Base-by-base conservation (phyloP, 2,797 vertebrate species). In the Pampus argenteus region DNA sequence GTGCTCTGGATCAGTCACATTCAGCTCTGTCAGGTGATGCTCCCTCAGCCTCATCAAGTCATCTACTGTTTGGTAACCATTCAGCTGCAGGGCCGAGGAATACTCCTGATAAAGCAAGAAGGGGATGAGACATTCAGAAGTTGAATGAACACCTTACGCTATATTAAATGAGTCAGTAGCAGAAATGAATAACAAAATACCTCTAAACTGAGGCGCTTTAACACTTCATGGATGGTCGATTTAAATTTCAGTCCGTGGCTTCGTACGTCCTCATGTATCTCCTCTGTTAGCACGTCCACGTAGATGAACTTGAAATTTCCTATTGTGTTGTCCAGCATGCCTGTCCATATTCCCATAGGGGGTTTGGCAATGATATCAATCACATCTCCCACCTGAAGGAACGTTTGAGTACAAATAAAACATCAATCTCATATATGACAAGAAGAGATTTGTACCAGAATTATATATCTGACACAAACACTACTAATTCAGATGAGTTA, bases 271-370 rank as follows among this genome's bases (percentile, higher is more conserved):
- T 86, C 85, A 4, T 74, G 80, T 78, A 92, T 94, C 52, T 94
- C 93, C 86, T 97, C 95, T 34, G 88, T 79, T 55, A 98, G 71
- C 88, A 96, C 67, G 47, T 99, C 96, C 73, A 99, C 97, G 0
- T 99, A 99, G 90, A 99, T 96, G 78, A 99, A 99, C 89, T 99
- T 99, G 87, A 99, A 99, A 79, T 91, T 96, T 57, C 98, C 98
- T 20, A 96, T 87, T 86, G 94, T 97, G 78, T 95, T 94, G 44
- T 97, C 95, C 74, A 99, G 76, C 93, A 96, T 91, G 49, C 97
- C 98, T 0, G 94, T 98, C 98, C 98, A 99, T 86, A 96, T 98
- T 29, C 98, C 98, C 96, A 98, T 97, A 15, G 96, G 94, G 0
- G 96, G 95, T 90, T 96, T 99, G 82, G 93, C 94, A 67, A 98